A percentile compares a stretch with the other conserved stretches of the same genome.
phyloP scores from a whole-genome alignment of 2,888 invertebrate genomes.

The Labia minor region DNA sequence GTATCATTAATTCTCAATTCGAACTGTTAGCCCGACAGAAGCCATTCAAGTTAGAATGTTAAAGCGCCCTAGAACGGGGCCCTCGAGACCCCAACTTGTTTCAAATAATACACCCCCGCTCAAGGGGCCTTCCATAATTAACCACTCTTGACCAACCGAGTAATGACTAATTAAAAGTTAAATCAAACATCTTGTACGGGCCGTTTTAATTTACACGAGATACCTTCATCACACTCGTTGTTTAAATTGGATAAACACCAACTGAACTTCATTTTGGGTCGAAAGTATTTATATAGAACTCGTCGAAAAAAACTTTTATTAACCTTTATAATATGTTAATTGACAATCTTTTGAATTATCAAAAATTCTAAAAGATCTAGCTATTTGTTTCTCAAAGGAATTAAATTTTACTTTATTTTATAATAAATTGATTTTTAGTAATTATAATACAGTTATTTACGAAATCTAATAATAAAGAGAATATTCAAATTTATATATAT shows the following conservation, averaged over 20 bases:
- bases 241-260: not conserved
- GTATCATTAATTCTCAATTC: not conserved
- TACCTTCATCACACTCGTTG: not conserved
- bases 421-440: too few relatives aligned
- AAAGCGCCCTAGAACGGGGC: not conserved
- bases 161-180: not conserved
- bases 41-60: not conserved
- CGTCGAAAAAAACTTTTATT: too few relatives aligned
- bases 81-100: not conserved
- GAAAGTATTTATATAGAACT: too few relatives aligned
- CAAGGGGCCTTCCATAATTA: not conserved
- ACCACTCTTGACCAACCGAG: not conserved
- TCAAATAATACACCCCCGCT: not conserved
- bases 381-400: too few relatives aligned
- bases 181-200: not conserved
- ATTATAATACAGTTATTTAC: too few relatives aligned
- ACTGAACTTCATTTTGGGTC: too few relatives aligned
- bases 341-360: too few relatives aligned
- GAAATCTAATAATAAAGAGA: too few relatives aligned
- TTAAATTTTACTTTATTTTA: too few relatives aligned
- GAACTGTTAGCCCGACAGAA: not conserved
- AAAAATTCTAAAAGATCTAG: too few relatives aligned
- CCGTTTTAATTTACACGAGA: not conserved
- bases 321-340: too few relatives aligned
- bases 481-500: too few relatives aligned